phyloP scores from a whole-genome alignment of 1,140 invertebrate species.

The Hyles vespertilio region DNA sequence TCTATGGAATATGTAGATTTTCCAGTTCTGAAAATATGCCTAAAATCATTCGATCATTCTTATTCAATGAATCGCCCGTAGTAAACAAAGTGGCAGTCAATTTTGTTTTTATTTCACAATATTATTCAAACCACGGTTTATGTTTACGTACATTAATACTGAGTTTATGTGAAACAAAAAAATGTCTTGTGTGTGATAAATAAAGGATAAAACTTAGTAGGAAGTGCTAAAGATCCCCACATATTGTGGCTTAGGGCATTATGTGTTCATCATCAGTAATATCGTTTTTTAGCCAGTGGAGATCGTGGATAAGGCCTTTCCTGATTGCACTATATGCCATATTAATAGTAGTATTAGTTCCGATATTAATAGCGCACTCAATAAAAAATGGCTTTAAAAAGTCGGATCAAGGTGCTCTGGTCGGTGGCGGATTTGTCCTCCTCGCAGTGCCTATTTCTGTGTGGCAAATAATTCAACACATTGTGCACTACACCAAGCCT shows the following conservation, averaged over 20 bases:
- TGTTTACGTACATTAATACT: no score
- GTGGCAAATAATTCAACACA: slow-evolving; percentile 95
- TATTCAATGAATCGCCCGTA: no score
- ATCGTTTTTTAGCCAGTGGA: slow-evolving; percentile 83
- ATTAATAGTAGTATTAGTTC: slow-evolving; percentile 88
- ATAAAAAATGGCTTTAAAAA: slow-evolving; percentile 81
- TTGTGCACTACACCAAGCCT: slow-evolving; percentile 95
- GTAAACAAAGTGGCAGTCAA: no score
- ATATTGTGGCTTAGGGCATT: slow-evolving; percentile 4
- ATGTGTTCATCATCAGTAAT: slow-evolving; percentile 55
- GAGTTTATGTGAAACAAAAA: not conserved
- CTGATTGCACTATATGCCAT: slow-evolving; percentile 87
- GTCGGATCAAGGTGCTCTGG: slow-evolving; percentile 85
- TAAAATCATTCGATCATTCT: no score
- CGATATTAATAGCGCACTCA: slow-evolving; percentile 86
- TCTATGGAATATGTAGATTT: no score
- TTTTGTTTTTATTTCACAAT: no score
- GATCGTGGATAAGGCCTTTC: slow-evolving; percentile 91
- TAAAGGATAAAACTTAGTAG: slow-evolving; percentile 1
- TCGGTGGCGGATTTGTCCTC: slow-evolving; percentile 93
- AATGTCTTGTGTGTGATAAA: not conserved
- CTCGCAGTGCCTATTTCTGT: slow-evolving; percentile 93
- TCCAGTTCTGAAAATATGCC: no score
- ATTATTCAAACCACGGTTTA: no score
- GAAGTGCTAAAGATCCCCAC: no score